Evolutionary conservation across 1,140 invertebrate species (phyloP), one percentile per base, ranked within the genome.

Genomic region (Drosophila miranda): DNA sequence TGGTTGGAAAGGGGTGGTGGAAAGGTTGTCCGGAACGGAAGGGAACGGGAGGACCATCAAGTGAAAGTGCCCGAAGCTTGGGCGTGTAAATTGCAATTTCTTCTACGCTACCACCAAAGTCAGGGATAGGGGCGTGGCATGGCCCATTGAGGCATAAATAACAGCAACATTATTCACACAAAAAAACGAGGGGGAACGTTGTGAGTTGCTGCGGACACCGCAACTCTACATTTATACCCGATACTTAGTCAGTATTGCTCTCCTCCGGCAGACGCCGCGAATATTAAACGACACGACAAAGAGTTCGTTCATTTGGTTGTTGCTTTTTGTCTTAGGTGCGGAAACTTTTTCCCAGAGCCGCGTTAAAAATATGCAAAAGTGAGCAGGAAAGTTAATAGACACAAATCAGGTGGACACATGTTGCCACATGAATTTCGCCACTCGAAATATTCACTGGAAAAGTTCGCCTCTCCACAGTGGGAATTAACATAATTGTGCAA

Each of bases 131-230:
- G 56, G 52, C 34, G 56, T 38, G 78, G 82, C 78, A 78, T 75
- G 82, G 63, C 83, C 78, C 83, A 86, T 82, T 87, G 78, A 87
- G 82, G 83, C 82, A 87, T 87, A 88, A 87, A 88, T 88, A 87
- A 88, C 83, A 82, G 78, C 75, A 86, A 71, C 82, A 86, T 86
- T 86, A 88, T 88, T 88, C 82, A 88, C 82, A 86, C 81, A 81
- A 75, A 58, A 52, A 34, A 34, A 23, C n/a, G n/a, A n/a, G n/a
- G n/a, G n/a, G n/a, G n/a, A n/a, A n/a, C n/a, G n/a, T n/a, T n/a
- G n/a, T n/a, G n/a, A n/a, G n/a, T n/a, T n/a, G n/a, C n/a, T n/a
- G n/a, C n/a, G n/a, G n/a, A n/a, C n/a, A n/a, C n/a, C n/a, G n/a
- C n/a, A n/a, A n/a, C n/a, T n/a, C n/a, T n/a, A n/a, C n/a, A n/a